Conservation (phyloP, 2,113 vertebrate genomes). For the Sterna hirundo region DNA sequence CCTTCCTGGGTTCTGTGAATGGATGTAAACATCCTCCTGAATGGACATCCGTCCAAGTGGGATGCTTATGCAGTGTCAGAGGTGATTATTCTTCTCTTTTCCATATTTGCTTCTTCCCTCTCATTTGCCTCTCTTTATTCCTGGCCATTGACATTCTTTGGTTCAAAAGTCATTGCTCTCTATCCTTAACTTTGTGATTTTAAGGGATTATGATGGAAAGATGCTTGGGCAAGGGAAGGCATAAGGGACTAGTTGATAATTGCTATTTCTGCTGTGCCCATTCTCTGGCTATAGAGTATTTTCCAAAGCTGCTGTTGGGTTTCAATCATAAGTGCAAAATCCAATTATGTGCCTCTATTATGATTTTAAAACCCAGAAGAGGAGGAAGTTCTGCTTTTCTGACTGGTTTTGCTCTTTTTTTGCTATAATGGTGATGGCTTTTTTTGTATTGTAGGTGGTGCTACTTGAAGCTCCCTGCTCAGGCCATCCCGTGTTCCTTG, state of each 20-base stretch:
- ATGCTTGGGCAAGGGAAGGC: background rate
- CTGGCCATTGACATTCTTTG: background rate
- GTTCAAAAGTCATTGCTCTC: background rate
- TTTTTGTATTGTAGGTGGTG: conserved; percentile 75
- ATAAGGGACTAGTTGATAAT: background rate
- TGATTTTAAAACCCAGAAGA: background rate
- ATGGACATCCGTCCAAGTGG: background rate
- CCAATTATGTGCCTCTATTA: background rate
- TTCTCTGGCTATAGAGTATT: background rate
- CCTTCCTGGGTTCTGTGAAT: background rate
- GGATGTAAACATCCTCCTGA: background rate
- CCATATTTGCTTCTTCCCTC: background rate
- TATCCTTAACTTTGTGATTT: background rate
- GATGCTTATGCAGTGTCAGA: background rate
- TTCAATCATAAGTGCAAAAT: background rate
- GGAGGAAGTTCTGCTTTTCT: background rate
- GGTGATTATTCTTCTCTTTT: background rate
- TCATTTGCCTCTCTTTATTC: background rate
- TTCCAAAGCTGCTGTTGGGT: background rate
- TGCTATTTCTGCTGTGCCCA: background rate
- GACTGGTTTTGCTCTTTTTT: background rate
- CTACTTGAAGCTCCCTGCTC: conserved; percentile 88
- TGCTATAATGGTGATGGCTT: background rate
- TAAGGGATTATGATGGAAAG: background rate
- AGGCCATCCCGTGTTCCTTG: conserved; percentile 88